Evolutionary conservation across 2,797 vertebrate genomes (phyloP), one percentile per base, ranked within the genome.

Genomic region (Heliangelus exortis): DNA sequence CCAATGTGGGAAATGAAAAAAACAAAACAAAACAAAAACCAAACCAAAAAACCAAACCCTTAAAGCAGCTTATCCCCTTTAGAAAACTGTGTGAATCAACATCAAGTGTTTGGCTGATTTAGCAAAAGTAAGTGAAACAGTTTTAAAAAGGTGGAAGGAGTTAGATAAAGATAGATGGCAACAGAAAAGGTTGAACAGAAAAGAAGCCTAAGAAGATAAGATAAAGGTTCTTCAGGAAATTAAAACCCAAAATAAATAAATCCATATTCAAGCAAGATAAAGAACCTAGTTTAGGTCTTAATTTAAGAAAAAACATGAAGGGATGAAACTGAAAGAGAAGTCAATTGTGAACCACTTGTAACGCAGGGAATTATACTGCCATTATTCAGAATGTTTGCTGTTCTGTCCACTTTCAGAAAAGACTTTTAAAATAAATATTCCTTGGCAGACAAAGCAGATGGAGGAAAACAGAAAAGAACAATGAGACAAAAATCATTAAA

Each of bases 401-500:
- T 84, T 55, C 55, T 53, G 7, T 63, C 20, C 28, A 33, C 41
- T 90, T 92, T 57, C 48, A 82, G 61, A 48, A 83, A 89, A 67
- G 28, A 11, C 28, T 66, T 2, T 54, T 85, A 59, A 83, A 82
- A 82, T 53, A 82, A 73, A 45, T 53, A 57, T 71, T 88, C 23
- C 68, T 61, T 48, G 31, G 11, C 54, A 90, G 48, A 53, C 26
- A 84, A 71, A 89, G 29, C 26, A 69, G 19, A 31, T 54, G 43
- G 28, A 63, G 3, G 13, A 67, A 90, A 84, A 67, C 3, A 63
- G 28, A 47, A 55, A 82, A 87, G 53, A 9, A 57, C 23, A 67
- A 36, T 1, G 18, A 82, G 92, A 39, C 25, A 85, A 87, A 94
- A 85, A 67, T 71, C n/a, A 90, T 90, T 80, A 77, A 63, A 87